Base-by-base conservation (phyloP, 2,113 vertebrate genomes). In the Amazona guildingii region DNA sequence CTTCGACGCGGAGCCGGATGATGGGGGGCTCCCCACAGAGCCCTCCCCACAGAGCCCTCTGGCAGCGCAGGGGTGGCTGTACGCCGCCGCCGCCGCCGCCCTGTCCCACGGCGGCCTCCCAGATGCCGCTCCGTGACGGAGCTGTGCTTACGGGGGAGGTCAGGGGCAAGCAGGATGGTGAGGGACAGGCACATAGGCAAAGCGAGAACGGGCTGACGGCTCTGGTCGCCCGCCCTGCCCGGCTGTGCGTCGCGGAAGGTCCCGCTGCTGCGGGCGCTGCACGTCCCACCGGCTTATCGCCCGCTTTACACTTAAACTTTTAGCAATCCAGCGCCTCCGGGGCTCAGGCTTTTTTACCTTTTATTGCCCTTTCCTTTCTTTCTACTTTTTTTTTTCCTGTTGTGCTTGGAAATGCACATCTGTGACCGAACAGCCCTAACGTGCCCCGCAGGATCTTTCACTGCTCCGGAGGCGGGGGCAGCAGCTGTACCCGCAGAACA, bases 41-140 rank as follows among this genome's bases (percentile, higher is more conserved):
- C 28, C 48, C 49, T 17, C 48, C 48, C 44, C 29, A 11, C 24
- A 31, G 54, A 54, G 7, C 28, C 48, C 49, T 17, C 48, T 20
- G 46, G 54, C 9, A 23, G 9, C 7, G 5, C 9, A 6, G 17
- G 31, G 23, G 7, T 5, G 41, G 20, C 9, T 17, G 25, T 37
- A 16, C 9, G 17, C 15, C 9, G 2, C 15, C 9, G 2, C 15
- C 9, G 2, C 15, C 21, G 1, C 35, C 23, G 13, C 23, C 52
- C 43, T 21, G 41, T 77, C 59, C 44, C 48, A 39, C 44, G 31
- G 54, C 29, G 17, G 63, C 12, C 11, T 28, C 19, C 24, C 39
- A 1, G 25, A 48, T 33, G 52, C 48, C 37, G 29, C 67, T 55
- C 29, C 17, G 21, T 67, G 41, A 48, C 24, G 55, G 51, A 10